Evolutionary conservation across 2,113 vertebrate species (phyloP).

Genomic region (Cygnus buccinator): DNA sequence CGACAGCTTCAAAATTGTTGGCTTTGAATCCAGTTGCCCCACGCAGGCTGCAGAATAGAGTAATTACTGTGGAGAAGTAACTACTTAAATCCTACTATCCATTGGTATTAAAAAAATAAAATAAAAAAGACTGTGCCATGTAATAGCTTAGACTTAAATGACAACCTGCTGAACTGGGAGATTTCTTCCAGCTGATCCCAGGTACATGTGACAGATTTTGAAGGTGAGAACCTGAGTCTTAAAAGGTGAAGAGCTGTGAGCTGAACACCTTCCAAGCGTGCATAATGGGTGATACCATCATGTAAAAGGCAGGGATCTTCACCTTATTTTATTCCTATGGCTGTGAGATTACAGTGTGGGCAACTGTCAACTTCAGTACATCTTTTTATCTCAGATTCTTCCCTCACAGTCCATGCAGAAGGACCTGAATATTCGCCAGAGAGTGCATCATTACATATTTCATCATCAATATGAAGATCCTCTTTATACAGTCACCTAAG

Average conservation of each 20-base stretch:
- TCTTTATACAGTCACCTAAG: not conserved
- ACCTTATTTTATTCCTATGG: not conserved
- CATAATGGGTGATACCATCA: not conserved
- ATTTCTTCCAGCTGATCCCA: not conserved
- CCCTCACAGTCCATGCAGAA: not conserved
- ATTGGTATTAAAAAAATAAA: not conserved
- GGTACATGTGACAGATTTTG: rapidly evolving
- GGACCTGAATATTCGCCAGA: not conserved
- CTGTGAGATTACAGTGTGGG: not conserved
- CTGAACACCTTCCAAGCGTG: not conserved
- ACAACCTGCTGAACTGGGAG: not conserved
- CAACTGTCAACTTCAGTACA: not conserved
- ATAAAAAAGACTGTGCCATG: not conserved
- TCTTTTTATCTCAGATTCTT: not conserved
- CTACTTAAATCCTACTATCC: not conserved
- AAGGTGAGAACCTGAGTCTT: not conserved
- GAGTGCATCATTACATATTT: not conserved
- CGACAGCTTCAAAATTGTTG: not conserved
- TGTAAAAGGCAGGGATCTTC: not conserved
- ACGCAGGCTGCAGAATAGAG: not conserved
- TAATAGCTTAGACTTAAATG: not conserved
- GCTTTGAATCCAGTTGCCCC: not conserved
- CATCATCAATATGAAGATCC: not conserved
- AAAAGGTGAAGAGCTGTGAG: not conserved
- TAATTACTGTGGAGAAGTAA: not conserved